Conservation (phyloP, 2,113 vertebrate species). For the Oryzias melastigma region DNA sequence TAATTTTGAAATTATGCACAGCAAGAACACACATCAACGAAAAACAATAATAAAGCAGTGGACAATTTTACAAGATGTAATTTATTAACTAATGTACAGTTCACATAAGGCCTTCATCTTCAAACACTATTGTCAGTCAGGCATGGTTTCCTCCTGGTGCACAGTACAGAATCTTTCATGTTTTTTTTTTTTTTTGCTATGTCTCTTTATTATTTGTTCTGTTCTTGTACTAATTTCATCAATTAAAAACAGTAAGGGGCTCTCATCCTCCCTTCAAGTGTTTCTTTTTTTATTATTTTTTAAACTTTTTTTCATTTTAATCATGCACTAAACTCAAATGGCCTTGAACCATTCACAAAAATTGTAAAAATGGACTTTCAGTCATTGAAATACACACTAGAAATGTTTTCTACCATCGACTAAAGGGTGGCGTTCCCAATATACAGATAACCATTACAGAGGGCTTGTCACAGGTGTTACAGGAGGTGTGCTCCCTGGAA, state of each 20-base stretch:
- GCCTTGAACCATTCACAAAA: conserved; percentile 82
- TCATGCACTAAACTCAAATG: conserved; percentile 86
- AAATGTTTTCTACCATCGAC: conserved; percentile 79
- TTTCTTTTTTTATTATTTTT: conserved; percentile 7
- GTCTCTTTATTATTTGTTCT: conserved; percentile 62
- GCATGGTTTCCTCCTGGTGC: conserved; percentile 77
- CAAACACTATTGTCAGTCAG: conserved; percentile 87
- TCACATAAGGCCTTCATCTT: conserved; percentile 92
- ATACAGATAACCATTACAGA: conserved; percentile 79
- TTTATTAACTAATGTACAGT: conserved; percentile 97
- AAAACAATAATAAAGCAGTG: conserved; percentile 25
- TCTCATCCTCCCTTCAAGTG: conserved; percentile 54
- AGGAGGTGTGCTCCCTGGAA: conserved; percentile 67
- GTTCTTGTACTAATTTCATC: conserved; percentile 68
- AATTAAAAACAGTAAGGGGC: conserved; percentile 72
- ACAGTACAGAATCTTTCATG: conserved; percentile 69
- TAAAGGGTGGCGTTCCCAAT: conserved; percentile 75
- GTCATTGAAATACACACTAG: conserved; percentile 79
- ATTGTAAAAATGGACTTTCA: conserved; percentile 79
- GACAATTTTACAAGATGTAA: conserved; percentile 86
- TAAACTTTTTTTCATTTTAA: conserved; percentile 54
- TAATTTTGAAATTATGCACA: neutral
- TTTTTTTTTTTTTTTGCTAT: conserved; percentile 42
- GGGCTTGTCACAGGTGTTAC: conserved; percentile 45
- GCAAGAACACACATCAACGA: conserved; percentile 16